phyloP scores from a whole-genome alignment of 1,140 invertebrate genomes.

The Copidosoma floridanum region DNA sequence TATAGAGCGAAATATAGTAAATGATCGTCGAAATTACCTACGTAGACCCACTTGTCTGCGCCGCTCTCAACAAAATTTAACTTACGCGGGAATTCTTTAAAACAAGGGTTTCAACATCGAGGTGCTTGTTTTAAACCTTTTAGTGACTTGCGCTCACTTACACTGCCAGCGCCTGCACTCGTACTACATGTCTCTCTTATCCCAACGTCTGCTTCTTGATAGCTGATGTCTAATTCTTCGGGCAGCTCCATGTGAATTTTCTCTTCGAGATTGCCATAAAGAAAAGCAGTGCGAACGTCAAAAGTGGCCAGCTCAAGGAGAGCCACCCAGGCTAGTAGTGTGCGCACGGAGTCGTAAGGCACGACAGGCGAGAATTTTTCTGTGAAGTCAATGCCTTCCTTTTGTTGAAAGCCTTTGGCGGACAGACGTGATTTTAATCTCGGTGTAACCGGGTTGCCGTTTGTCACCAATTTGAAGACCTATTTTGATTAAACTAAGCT shows the following conservation, averaged over 20 bases:
- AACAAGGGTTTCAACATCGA: not conserved
- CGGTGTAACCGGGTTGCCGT: not conserved
- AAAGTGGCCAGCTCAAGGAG: too few relatives aligned
- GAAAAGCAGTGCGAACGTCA: too few relatives aligned
- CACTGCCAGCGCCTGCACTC: too few relatives aligned
- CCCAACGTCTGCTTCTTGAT: too few relatives aligned
- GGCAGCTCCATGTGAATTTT: too few relatives aligned
- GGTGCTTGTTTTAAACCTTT: not conserved
- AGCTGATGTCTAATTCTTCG: too few relatives aligned
- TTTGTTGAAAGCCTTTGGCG: not conserved
- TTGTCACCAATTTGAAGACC: not conserved
- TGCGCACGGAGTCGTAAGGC: not conserved
- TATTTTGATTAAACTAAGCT: not conserved
- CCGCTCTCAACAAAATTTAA: not conserved
- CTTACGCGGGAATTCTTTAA: not conserved
- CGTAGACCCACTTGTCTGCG: not conserved
- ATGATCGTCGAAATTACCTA: constrained; percentile 2
- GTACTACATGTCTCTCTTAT: too few relatives aligned
- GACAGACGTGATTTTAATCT: not conserved
- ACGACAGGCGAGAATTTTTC: not conserved
- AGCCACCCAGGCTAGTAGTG: not conserved
- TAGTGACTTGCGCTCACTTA: constrained; percentile 2
- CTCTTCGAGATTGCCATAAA: too few relatives aligned
- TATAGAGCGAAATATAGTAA: constrained; percentile 17
- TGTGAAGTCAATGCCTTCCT: not conserved